phyloP scores from a whole-genome alignment of 2,113 vertebrate genomes.

The Platichthys flesus region DNA sequence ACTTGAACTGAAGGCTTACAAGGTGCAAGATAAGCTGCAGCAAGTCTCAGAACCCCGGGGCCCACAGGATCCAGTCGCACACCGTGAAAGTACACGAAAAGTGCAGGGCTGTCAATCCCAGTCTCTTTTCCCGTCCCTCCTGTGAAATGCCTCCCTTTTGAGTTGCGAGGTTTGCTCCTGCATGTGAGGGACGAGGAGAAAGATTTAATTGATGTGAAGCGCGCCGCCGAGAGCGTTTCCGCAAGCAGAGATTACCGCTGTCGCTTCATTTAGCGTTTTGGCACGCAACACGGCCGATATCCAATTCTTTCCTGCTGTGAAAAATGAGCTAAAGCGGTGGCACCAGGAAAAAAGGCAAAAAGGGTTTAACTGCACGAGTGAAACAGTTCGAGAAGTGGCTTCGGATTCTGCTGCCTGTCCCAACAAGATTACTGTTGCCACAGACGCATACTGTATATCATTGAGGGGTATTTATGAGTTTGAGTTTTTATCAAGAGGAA shows the following conservation, averaged over 20 bases:
- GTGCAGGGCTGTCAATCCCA: conserved; percentile 24
- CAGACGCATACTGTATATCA: conserved; percentile 19
- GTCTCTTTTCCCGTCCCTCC: conserved; percentile 10
- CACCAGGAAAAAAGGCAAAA: neutral
- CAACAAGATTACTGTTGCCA: conserved; percentile 41
- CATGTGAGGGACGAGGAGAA: neutral
- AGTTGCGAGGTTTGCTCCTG: conserved; percentile 1
- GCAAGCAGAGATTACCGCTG: neutral
- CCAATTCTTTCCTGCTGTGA: conserved; percentile 7
- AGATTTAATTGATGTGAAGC: conserved; percentile 13
- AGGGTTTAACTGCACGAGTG: conserved; percentile 17
- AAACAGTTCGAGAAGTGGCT: conserved; percentile 23
- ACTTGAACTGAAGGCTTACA: conserved; percentile 61
- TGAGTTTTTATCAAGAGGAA: conserved; percentile 31
- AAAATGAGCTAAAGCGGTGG: conserved; percentile 13
- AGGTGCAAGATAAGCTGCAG: conserved; percentile 58
- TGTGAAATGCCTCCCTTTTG: conserved; percentile 4
- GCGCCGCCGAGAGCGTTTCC: neutral
- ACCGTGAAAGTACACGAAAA: conserved; percentile 34
- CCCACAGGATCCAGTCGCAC: conserved; percentile 46
- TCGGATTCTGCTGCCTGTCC: conserved; percentile 33
- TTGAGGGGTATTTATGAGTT: conserved; percentile 19
- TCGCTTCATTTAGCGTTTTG: conserved; percentile 19
- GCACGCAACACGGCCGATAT: conserved; percentile 1
- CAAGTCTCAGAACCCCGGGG: conserved; percentile 57